Percentiles rank a stretch among this genome's conserved stretches.
Conservation (phyloP, 2,113 vertebrate genomes). For the Planiliza haematocheilus region DNA sequence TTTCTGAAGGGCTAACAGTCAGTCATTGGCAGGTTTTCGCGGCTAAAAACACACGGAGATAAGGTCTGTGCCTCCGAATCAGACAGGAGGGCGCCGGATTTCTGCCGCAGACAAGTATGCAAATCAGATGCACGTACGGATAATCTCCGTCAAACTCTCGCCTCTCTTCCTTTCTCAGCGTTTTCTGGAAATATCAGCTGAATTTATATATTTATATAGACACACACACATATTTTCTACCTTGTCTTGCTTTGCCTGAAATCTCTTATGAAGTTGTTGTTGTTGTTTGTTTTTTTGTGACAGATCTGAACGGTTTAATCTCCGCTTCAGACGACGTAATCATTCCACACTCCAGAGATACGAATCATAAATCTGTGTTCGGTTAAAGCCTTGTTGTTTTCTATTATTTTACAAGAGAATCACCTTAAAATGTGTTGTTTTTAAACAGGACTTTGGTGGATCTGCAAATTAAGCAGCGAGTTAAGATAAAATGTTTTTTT, state of each 20-base stretch:
- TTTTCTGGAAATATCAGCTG: slow-evolving; percentile 5
- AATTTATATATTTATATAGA: too few species aligned
- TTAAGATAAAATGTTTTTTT: too few species aligned
- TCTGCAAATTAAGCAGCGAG: too few species aligned
- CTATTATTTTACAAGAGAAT: not conserved
- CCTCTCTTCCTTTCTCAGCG: not conserved
- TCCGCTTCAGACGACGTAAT: slow-evolving; percentile 6
- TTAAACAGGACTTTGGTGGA: too few species aligned
- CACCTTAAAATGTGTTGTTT: too few species aligned
- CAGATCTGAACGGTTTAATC: slow-evolving; percentile 28
- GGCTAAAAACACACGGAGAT: slow-evolving; percentile 71
- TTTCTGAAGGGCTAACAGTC: slow-evolving; percentile 80
- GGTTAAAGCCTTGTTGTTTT: slow-evolving; percentile 11
- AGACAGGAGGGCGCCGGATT: slow-evolving; percentile 39
- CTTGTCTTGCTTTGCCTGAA: slow-evolving; percentile 8
- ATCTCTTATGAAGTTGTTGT: slow-evolving; percentile 26
- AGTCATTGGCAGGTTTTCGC: slow-evolving; percentile 63
- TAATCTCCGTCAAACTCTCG: slow-evolving; percentile 50
- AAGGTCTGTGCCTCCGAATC: slow-evolving; percentile 61
- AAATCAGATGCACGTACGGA: slow-evolving; percentile 54
- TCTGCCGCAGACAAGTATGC: slow-evolving; percentile 62
- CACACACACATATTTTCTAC: too few species aligned
- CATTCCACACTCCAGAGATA: slow-evolving; percentile 1
- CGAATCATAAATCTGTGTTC: not conserved
- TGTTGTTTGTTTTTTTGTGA: slow-evolving; percentile 9